phyloP scores from a whole-genome alignment of 2,888 invertebrate species.

The Ephialtes manifestator region DNA sequence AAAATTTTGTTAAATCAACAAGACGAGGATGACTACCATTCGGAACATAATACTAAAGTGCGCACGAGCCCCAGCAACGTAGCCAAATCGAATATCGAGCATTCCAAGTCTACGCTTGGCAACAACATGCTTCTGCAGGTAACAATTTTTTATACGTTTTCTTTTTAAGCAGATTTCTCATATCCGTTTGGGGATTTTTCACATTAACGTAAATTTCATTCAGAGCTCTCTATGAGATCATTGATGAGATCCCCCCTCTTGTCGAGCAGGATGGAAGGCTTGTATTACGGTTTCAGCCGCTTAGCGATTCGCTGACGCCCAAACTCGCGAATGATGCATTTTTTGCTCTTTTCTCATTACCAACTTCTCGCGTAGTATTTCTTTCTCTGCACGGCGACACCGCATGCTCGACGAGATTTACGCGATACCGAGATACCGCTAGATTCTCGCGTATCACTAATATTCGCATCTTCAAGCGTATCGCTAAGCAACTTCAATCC shows the following conservation, averaged over 20 bases:
- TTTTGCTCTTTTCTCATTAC: slow-evolving; percentile 12
- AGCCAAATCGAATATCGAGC: slow-evolving; percentile 82
- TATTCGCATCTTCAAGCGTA: slow-evolving; percentile 17
- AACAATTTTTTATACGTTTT: slow-evolving; percentile 74
- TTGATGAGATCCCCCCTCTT: slow-evolving; percentile 36
- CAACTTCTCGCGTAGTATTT: slow-evolving; percentile 37
- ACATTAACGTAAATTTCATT: slow-evolving; percentile 1
- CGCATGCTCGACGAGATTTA: slow-evolving; percentile 38
- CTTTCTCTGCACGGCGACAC: slow-evolving; percentile 32
- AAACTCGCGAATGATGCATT: slow-evolving; percentile 34
- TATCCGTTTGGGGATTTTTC: neutral
- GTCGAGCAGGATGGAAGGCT: slow-evolving; percentile 62
- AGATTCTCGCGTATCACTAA: slow-evolving; percentile 12
- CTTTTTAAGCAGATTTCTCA: slow-evolving; percentile 23
- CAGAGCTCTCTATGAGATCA: slow-evolving; percentile 36
- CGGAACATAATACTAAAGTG: slow-evolving; percentile 86
- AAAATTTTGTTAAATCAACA: slow-evolving; percentile 90
- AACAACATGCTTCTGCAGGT: slow-evolving; percentile 90
- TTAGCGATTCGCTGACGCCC: slow-evolving; percentile 60
- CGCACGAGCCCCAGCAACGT: slow-evolving; percentile 83
- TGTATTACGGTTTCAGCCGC: slow-evolving; percentile 63
- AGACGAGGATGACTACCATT: slow-evolving; percentile 88
- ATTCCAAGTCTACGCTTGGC: slow-evolving; percentile 86
- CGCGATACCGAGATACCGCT: slow-evolving; percentile 32
- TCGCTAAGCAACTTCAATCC: slow-evolving; percentile 27